Evolutionary conservation across 2,797 vertebrate species (phyloP).

Genomic region (Phylloscopus collybita): DNA sequence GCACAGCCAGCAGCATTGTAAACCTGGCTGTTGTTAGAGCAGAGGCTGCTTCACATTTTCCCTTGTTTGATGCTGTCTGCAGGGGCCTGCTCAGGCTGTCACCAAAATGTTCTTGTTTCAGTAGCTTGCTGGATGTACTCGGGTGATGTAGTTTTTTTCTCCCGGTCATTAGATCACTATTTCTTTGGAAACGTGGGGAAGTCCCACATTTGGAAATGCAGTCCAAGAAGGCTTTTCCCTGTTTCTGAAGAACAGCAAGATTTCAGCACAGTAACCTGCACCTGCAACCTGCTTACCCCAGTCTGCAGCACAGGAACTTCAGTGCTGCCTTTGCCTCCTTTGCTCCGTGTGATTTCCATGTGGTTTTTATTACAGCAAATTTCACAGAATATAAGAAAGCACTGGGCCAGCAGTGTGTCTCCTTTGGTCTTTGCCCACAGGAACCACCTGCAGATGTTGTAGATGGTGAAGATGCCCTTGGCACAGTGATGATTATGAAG

Average conservation of each 20-base stretch:
- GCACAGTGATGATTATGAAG: neutral
- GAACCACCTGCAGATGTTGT: neutral
- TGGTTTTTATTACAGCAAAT: neutral
- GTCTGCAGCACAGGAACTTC: neutral
- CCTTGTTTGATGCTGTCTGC: neutral
- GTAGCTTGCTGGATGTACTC: neutral
- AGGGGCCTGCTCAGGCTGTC: neutral
- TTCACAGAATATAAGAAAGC: neutral
- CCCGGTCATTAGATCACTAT: neutral
- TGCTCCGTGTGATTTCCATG: accelerated
- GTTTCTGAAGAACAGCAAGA: neutral
- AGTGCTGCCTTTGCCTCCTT: neutral
- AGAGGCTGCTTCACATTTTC: neutral
- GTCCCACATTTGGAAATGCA: neutral
- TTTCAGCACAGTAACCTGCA: neutral
- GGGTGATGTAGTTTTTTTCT: accelerated
- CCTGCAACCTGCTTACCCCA: neutral
- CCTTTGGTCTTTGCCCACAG: neutral
- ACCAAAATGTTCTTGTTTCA: neutral
- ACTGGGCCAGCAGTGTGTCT: neutral
- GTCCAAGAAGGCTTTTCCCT: neutral
- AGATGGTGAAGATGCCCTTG: neutral
- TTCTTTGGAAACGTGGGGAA: neutral
- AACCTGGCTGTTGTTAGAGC: neutral
- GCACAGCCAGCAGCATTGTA: neutral